A percentile compares a stretch with the other conserved stretches of the same genome.
Evolutionary conservation across 2,797 vertebrate genomes (phyloP).

Genomic region (Hemibagrus guttatus): DNA sequence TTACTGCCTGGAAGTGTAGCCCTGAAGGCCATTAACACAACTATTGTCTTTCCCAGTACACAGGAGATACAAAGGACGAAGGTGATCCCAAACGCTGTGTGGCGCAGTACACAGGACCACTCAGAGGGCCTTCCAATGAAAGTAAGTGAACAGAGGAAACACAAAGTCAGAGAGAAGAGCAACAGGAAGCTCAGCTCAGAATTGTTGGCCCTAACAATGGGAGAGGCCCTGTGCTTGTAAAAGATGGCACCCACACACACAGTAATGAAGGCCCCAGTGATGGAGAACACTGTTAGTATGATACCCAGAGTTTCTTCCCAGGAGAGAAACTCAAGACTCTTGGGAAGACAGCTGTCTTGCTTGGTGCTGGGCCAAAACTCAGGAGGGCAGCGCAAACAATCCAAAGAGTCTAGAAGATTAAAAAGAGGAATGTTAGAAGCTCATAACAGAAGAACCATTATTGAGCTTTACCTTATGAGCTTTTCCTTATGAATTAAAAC

Average conservation of each 20-base stretch:
- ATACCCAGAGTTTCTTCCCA: constrained; percentile 51
- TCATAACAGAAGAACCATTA: neutral
- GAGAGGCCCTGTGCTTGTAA: constrained; percentile 46
- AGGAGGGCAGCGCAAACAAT: constrained; percentile 62
- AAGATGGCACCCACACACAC: constrained; percentile 40
- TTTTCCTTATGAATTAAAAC: neutral
- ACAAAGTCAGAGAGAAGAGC: constrained; percentile 68
- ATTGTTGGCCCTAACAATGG: constrained; percentile 65
- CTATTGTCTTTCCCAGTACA: neutral
- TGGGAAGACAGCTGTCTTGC: constrained; percentile 61
- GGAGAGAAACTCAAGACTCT: constrained; percentile 61
- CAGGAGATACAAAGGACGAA: neutral
- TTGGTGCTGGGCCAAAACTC: constrained; percentile 68
- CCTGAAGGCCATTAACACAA: neutral
- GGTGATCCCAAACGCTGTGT: neutral
- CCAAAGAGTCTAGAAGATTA: constrained; percentile 65
- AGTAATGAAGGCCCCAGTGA: constrained; percentile 42
- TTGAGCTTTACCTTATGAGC: neutral
- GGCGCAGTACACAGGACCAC: constrained; percentile 65
- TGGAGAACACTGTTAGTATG: constrained; percentile 42
- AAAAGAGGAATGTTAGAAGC: neutral
- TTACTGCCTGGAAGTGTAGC: constrained; percentile 54
- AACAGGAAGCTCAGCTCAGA: constrained; percentile 63
- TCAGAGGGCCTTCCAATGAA: constrained; percentile 63
- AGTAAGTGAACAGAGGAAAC: constrained; percentile 65